Conservation (phyloP, 2,888 invertebrate genomes). For the Lysandra coridon region DNA sequence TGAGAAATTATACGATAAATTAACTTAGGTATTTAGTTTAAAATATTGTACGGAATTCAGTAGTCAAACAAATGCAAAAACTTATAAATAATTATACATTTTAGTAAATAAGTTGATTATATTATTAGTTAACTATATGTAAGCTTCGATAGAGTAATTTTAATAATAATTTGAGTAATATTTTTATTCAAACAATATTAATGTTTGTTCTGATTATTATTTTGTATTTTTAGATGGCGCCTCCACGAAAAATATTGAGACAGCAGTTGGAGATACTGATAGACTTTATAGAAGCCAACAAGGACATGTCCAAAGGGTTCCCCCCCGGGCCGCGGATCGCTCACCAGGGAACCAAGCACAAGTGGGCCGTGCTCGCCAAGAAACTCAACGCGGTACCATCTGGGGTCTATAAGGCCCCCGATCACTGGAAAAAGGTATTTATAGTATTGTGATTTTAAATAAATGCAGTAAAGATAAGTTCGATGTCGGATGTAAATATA, state of each 20-base stretch:
- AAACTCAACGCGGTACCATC: slow-evolving; percentile 61
- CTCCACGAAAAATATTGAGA: slow-evolving; percentile 63
- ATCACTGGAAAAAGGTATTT: slow-evolving; percentile 67
- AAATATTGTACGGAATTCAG: too few species aligned
- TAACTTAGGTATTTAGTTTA: neutral
- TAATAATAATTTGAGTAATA: neutral
- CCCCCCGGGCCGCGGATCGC: slow-evolving; percentile 55
- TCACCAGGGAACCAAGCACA: slow-evolving; percentile 57
- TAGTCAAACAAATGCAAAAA: too few species aligned
- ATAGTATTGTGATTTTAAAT: neutral
- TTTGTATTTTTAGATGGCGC: slow-evolving; percentile 58
- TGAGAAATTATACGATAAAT: neutral
- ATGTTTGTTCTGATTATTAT: slow-evolving; percentile 31
- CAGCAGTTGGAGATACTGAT: slow-evolving; percentile 64
- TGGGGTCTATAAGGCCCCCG: slow-evolving; percentile 62
- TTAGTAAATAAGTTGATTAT: too few species aligned
- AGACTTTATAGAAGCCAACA: slow-evolving; percentile 64
- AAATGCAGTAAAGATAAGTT: too few species aligned
- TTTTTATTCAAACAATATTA: neutral
- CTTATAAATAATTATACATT: too few species aligned
- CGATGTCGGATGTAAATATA: too few species aligned
- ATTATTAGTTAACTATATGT: too few species aligned
- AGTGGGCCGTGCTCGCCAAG: slow-evolving; percentile 63
- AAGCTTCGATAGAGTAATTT: too few species aligned
- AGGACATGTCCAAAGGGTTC: slow-evolving; percentile 60